A percentile compares a stretch with the other conserved stretches of the same genome.
phyloP scores from a whole-genome alignment of 2,797 vertebrate species.

The Tachyglossus aculeatus region DNA sequence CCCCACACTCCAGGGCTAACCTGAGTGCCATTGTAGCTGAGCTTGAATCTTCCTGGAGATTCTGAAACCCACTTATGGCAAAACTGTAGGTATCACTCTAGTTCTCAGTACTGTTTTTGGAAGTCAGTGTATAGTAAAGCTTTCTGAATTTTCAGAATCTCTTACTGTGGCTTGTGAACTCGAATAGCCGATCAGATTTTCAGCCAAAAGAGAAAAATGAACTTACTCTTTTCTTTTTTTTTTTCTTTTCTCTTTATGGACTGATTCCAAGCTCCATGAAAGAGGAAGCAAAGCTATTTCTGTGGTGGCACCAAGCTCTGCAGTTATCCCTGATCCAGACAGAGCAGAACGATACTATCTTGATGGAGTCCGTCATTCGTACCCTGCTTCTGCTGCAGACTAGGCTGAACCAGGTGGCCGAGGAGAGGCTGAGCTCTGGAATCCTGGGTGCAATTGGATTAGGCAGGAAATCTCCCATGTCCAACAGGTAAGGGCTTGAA shows the following conservation, averaged over 20 bases:
- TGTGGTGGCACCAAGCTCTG: constrained; percentile 96
- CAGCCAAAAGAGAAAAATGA: neutral
- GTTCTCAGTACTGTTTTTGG: too few species aligned
- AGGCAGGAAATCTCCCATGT: constrained; percentile 91
- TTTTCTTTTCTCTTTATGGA: neutral
- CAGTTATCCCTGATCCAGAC: constrained; percentile 88
- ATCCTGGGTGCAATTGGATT: constrained; percentile 92
- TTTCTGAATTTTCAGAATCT: neutral
- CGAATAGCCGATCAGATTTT: neutral
- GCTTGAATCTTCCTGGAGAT: too few species aligned
- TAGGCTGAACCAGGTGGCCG: constrained; percentile 85
- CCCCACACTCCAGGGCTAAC: too few species aligned
- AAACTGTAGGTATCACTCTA: too few species aligned
- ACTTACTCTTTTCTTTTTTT: constrained; percentile 20
- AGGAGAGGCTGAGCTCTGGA: constrained; percentile 90
- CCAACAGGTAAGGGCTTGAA: constrained; percentile 78
- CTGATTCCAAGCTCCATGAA: constrained; percentile 73
- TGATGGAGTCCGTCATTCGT: constrained; percentile 75
- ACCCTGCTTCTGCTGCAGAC: constrained; percentile 81
- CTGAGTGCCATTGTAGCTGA: too few species aligned
- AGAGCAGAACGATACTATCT: constrained; percentile 80
- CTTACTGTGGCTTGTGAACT: neutral
- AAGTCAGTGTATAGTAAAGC: too few species aligned
- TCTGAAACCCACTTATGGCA: too few species aligned
- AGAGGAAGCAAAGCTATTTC: constrained; percentile 93